Percentiles rank a stretch among this genome's conserved stretches.
phyloP scores from a whole-genome alignment of 2,797 vertebrate species.

The Antrozous pallidus region DNA sequence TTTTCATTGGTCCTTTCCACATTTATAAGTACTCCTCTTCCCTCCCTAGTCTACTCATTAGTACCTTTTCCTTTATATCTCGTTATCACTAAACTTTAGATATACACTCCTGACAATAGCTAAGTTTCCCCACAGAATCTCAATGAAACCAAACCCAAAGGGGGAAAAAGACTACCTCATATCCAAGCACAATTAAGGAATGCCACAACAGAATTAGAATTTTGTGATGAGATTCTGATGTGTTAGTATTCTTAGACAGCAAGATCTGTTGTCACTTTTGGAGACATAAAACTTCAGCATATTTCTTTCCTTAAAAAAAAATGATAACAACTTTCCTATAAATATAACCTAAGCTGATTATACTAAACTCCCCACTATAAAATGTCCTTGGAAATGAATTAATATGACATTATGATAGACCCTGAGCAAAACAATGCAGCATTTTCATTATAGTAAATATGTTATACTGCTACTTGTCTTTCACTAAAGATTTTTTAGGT shows the following conservation, averaged over 20 bases:
- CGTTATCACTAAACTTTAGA: not conserved
- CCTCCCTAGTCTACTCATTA: not conserved
- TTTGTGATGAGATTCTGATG: slow-evolving; percentile 5
- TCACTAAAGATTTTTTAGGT: not conserved
- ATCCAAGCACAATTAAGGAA: slow-evolving; percentile 43
- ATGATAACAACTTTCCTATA: not conserved
- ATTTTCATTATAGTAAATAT: slow-evolving; percentile 33
- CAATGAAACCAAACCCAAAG: slow-evolving; percentile 18
- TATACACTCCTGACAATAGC: not conserved
- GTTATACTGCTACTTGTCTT: slow-evolving; percentile 12
- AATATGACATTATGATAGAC: not conserved
- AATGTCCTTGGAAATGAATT: not conserved
- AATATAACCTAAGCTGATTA: not conserved
- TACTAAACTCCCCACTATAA: not conserved
- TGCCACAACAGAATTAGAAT: not conserved
- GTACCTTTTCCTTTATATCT: not conserved
- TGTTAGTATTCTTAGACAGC: not conserved
- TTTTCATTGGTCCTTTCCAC: not conserved
- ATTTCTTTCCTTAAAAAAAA: not conserved
- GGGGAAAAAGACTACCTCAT: slow-evolving; percentile 19
- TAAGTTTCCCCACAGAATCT: not conserved
- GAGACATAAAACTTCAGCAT: slow-evolving; percentile 25
- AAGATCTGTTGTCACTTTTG: not conserved
- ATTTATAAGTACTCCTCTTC: not conserved
- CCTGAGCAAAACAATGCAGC: not conserved